Base-by-base conservation (phyloP, 2,797 vertebrate genomes). In the Parambassis ranga region DNA sequence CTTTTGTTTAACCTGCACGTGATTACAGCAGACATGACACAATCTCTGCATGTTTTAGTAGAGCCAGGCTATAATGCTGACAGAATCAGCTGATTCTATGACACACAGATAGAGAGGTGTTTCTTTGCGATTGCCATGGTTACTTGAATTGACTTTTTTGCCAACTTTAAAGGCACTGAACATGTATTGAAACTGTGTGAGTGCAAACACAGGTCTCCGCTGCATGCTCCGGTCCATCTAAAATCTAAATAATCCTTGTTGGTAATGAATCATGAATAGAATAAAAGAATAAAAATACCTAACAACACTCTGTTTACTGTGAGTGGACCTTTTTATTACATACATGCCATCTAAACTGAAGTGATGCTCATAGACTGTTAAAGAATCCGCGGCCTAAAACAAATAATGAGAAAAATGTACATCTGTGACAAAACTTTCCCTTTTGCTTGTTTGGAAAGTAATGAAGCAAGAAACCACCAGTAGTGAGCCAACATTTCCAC, bases 401-500 rank as follows among this genome's bases (percentile, higher is more conserved):
- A 75, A 62, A 62, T 28, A 58, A 39, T 2, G 0, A 67, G 38
- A 75, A 65, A 65, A 49, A 67, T 65, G 71, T 52, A 59, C 61
- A 61, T 68, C 33, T 72, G 64, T 38, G 24, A 37, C 13, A 5
- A 50, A 75, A 60, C 23, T 19, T 64, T 68, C 33, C 15, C 30
- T 65, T 80, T 64, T 47, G 75, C 57, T 80, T 36, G 11, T 77
- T 66, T 67, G 58, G 74, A 20, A 18, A 1, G 26, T 44, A 75
- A 82, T 78, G 74, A 74, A 48, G 71, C 76, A 47, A 47, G 18
- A 75, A 76, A 77, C 39, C 61, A 68, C 41, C 49, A 48, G 50
- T 49, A 16, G 60, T 56, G 57, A 70, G 53, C 36, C 63, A 65
- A 55, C 47, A 16, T 81, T 87, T 85, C 81, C 82, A 82, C 73